Evolutionary conservation across 2,888 invertebrate species (phyloP), one percentile per base, ranked within the genome.

Genomic region (Polyommatus icarus): DNA sequence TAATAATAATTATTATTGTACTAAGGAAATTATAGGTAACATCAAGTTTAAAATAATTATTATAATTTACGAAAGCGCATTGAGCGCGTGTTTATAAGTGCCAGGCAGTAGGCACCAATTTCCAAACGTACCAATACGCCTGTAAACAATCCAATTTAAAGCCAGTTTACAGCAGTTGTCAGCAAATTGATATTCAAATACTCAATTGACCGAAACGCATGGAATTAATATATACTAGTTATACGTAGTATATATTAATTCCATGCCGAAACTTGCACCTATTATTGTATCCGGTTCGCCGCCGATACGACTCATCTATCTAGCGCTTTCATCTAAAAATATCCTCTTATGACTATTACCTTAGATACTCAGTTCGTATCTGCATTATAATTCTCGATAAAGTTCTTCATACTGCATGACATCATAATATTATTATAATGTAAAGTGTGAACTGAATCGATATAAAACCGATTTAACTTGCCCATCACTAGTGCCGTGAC

Each of bases 401-500:
- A 75, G 50, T 54, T 54, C 46, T 29, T 72, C 10, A 40, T 7
- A 75, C 29, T 29, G 75, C 50, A 50, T 75, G 29, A 7, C 46
- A 7, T 75, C 29, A 46, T 54, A 40, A 7, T 29, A 54, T 10
- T 29, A 54, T 10, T 75, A 29, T 15, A 7, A 29, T 18, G 54
- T 57, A 7, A 67, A 72, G 36, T 50, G 78, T 72, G 29, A 78
- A 79, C 61, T 24, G 75, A 82, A 81, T 83, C 82, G 81, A 82
- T 84, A 80, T 67, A 81, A 81, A 81, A 80, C 61, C 76, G 78
- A 78, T 71, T 78, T 76, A 79, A 78, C 78, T 83, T 84, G 85
- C 87, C 71, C 93, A 86, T 85, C 91, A 89, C 93, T 93, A 80
- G 81, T 83, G 82, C 82, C 83, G 84, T 86, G 83, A 83, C 84